Evolutionary conservation across 2,888 invertebrate species (phyloP).

Genomic region (Meloe dianella): DNA sequence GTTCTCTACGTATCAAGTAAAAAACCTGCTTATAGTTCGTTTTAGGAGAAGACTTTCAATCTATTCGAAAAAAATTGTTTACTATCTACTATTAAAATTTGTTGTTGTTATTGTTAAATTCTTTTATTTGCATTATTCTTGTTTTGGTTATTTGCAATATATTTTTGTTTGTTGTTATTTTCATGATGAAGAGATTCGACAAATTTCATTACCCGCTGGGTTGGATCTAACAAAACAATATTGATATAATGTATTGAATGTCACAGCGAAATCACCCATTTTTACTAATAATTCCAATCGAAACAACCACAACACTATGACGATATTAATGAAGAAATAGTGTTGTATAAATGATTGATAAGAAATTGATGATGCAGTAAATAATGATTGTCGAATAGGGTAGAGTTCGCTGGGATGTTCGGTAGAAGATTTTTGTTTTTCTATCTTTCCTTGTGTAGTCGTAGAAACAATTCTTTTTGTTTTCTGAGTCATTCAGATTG

Average conservation of each 20-base stretch:
- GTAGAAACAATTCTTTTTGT: background rate
- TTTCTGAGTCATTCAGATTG: background rate
- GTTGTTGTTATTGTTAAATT: background rate
- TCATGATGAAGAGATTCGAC: background rate
- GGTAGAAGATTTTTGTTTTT: background rate
- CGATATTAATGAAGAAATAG: too few species aligned
- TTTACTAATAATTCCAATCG: background rate
- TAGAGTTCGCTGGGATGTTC: background rate
- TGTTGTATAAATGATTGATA: too few species aligned
- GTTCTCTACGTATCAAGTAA: background rate
- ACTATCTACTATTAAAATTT: background rate
- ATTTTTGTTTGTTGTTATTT: background rate
- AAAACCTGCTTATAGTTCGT: background rate
- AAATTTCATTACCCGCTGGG: background rate
- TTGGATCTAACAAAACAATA: background rate
- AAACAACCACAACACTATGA: background rate
- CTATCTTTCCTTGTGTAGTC: background rate
- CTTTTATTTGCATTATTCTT: background rate
- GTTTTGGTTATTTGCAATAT: background rate
- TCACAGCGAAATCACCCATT: background rate
- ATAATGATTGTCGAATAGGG: background rate
- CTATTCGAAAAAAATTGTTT: constrained; percentile 5
- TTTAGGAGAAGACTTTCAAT: background rate
- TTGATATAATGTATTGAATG: background rate
- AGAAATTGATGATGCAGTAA: too few species aligned